These are phyloP conservation scores for Mola mola DNA, from an alignment of 2,113 vertebrate genomes.

Conservation along the genomic window DNA sequence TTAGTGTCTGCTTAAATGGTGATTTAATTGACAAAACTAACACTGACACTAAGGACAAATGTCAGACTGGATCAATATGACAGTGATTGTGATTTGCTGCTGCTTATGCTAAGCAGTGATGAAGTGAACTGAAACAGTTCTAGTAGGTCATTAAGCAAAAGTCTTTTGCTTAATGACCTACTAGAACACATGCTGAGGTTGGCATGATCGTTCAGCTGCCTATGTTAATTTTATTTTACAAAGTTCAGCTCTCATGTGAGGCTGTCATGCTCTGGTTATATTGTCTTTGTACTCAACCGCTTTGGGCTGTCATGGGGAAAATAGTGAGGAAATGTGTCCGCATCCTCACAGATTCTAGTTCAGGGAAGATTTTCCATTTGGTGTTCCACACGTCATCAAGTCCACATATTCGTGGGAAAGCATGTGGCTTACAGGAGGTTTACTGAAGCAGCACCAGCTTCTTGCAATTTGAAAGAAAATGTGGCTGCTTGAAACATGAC, in stretches of 20 bases:
- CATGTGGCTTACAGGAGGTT: neutral
- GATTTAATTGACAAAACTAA: slow-evolving; percentile 52
- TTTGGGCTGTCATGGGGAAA: neutral
- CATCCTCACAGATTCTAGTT: neutral
- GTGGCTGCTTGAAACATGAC: slow-evolving; percentile 1
- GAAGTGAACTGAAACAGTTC: slow-evolving; percentile 45
- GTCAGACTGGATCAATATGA: slow-evolving; percentile 45
- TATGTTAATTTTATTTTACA: slow-evolving; percentile 5
- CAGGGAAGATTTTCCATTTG: slow-evolving; percentile 11
- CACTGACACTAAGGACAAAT: slow-evolving; percentile 39
- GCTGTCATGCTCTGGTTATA: neutral
- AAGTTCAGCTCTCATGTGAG: neutral
- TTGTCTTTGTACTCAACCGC: neutral
- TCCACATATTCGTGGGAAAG: neutral
- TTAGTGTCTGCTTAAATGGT: slow-evolving; percentile 27
- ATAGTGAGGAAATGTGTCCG: neutral
- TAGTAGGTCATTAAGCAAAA: no score
- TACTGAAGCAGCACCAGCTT: neutral
- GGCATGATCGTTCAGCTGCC: neutral
- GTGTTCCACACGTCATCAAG: neutral
- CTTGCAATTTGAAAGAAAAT: neutral
- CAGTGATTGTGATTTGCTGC: slow-evolving; percentile 25
- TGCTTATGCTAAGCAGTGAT: slow-evolving; percentile 53
- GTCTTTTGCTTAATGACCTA: slow-evolving; percentile 21
- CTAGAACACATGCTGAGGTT: slow-evolving; percentile 5